Evolutionary conservation across 2,888 invertebrate species (phyloP).

Genomic region (Xanthostigma xanthostigma): DNA sequence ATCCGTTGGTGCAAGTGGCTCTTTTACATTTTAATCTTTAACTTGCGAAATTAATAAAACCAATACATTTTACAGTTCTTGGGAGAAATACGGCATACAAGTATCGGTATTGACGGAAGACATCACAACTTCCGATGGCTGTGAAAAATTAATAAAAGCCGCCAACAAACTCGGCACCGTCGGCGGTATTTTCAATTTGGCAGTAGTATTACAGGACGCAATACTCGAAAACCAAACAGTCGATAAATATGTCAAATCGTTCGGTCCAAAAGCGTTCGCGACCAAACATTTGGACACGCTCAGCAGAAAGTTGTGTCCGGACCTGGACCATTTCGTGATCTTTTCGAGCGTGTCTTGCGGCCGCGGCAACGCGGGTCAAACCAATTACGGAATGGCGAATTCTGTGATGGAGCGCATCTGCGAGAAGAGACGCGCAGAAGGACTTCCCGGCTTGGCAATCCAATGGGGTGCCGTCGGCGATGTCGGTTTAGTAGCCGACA

Average conservation of each 20-base stretch:
- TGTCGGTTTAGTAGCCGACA: slow-evolving; percentile 40
- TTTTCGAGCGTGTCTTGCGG: slow-evolving; percentile 45
- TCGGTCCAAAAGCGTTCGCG: slow-evolving; percentile 35
- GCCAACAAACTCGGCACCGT: slow-evolving; percentile 26
- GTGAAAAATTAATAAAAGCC: slow-evolving; percentile 23
- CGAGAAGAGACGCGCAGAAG: slow-evolving; percentile 28
- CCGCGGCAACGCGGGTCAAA: slow-evolving; percentile 39
- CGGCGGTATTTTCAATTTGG: slow-evolving; percentile 42
- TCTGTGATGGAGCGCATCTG: slow-evolving; percentile 41
- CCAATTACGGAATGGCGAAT: slow-evolving; percentile 44
- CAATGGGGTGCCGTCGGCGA: slow-evolving; percentile 54
- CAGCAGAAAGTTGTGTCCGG: slow-evolving; percentile 26
- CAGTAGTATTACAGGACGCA: slow-evolving; percentile 34
- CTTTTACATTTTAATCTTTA: too few relatives aligned
- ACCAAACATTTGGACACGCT: slow-evolving; percentile 33
- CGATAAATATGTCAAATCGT: slow-evolving; percentile 28
- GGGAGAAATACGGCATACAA: slow-evolving; percentile 22
- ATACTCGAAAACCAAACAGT: slow-evolving; percentile 30
- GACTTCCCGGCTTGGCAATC: slow-evolving; percentile 36
- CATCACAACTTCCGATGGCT: slow-evolving; percentile 24
- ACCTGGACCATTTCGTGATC: slow-evolving; percentile 35
- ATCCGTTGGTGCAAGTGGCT: too few relatives aligned
- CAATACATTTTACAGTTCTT: slow-evolving; percentile 2
- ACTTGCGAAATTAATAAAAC: too few relatives aligned
- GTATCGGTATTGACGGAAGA: slow-evolving; percentile 27